Evolutionary conservation across 2,888 invertebrate genomes (phyloP), one percentile per base, ranked within the genome.

Genomic region (Drosophila pegasa): DNA sequence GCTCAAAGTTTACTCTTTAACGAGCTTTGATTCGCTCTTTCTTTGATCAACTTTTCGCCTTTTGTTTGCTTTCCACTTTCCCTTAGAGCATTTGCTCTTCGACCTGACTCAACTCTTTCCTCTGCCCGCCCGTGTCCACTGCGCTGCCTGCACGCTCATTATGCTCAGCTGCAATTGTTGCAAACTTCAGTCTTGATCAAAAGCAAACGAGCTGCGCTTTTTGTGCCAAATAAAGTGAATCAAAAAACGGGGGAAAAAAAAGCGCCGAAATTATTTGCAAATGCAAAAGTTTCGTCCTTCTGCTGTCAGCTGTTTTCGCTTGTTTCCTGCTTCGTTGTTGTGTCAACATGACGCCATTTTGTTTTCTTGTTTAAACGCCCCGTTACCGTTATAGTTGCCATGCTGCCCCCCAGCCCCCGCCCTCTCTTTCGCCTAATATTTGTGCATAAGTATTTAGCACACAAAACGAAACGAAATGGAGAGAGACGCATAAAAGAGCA

Each of bases 301-400:
- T 40, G 8, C 45, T 59, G 38, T 66, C 65, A 69, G 62, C 75
- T 52, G 66, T 18, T 65, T 57, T 43, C 35, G 14, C 20, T 48
- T 63, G 18, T 31, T 18, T 48, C 50, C 50, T 33, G 50, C 22
- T 50, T 35, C 58, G 47, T 59, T 69, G 37, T 63, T 77, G 41
- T 64, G 85, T 78, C 75, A 80, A 77, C 73, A 67, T 45, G 68
- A 68, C 84, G 81, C 84, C 80, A 77, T 87, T 87, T 81, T 77
- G 78, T 74, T 86, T 57, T 66, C 59, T 54, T 76, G 60, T 64
- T 80, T 75, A 80, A 71, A 62, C 55, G 61, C 63, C 65, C 62
- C 65, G 52, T 61, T 62, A 37, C 61, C 51, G 58, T 71, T 68
- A 60, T 51, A 59, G 45, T 72, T 56, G 27, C n/a, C 40, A 33